Evolutionary conservation across 2,888 invertebrate genomes (phyloP).

Genomic region (Amiota communis): DNA sequence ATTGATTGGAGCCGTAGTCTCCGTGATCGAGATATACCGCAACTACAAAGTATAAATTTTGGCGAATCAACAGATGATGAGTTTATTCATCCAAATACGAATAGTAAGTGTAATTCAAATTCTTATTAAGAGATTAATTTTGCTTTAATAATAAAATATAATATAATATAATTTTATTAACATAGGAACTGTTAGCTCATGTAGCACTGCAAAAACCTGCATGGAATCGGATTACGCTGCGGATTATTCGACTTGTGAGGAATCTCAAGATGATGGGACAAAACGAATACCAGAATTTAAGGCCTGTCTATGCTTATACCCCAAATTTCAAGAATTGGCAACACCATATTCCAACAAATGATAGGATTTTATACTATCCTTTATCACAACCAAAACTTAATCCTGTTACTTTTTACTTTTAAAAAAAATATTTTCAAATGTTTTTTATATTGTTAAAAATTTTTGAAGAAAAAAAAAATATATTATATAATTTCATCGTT

Average conservation of each 20-base stretch:
- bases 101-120: too few species aligned
- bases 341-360: not conserved
- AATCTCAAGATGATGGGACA: not conserved
- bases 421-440: not conserved
- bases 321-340: not conserved
- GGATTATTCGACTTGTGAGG: constrained; percentile 8
- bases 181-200: not conserved
- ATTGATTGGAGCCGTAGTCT: too few species aligned
- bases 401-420: too few species aligned
- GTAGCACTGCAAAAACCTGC: constrained; percentile 3
- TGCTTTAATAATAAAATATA: too few species aligned
- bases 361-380: too few species aligned
- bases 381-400: too few species aligned
- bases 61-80: too few species aligned
- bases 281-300: not conserved
- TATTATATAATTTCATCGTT: too few species aligned
- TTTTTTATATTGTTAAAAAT: not conserved
- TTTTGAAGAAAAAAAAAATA: not conserved
- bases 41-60: too few species aligned
- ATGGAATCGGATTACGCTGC: not conserved
- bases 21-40: too few species aligned
- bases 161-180: not conserved
- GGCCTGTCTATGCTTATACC: constrained; percentile 1
- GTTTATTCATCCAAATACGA: too few species aligned
- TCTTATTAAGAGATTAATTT: too few species aligned